phyloP scores from a whole-genome alignment of 2,797 vertebrate genomes.

The Mormyrus proboscirostris region DNA sequence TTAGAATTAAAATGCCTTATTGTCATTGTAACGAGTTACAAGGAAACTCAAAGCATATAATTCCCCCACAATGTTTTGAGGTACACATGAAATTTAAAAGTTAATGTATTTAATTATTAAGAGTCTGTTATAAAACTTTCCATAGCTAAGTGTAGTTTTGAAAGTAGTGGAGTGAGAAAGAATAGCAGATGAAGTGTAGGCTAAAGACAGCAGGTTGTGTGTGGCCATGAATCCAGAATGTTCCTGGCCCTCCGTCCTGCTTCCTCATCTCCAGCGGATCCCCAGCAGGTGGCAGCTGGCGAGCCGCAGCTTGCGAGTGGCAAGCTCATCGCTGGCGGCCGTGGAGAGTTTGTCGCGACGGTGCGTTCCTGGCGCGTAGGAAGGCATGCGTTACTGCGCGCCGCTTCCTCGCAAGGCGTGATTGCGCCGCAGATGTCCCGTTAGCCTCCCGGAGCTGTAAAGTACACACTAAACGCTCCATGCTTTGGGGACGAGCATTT shows the following conservation, averaged over 20 bases:
- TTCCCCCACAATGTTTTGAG: neutral
- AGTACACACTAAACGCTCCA: neutral
- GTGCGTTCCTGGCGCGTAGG: slow-evolving; percentile 50
- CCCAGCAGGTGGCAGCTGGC: slow-evolving; percentile 61
- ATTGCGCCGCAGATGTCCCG: neutral
- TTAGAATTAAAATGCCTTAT: neutral
- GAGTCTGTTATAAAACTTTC: neutral
- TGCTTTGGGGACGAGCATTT: neutral
- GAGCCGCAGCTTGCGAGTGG: slow-evolving; percentile 58
- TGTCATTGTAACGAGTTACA: neutral
- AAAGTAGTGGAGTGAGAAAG: neutral
- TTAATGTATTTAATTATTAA: neutral
- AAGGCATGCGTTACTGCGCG: neutral
- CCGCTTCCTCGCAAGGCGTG: neutral
- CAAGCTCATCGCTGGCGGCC: slow-evolving; percentile 53
- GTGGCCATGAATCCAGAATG: neutral
- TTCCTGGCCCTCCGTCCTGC: neutral
- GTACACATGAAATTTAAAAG: neutral
- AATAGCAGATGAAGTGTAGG: neutral
- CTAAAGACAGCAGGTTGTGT: neutral
- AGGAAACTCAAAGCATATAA: neutral
- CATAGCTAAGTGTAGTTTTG: neutral
- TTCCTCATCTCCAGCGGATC: slow-evolving; percentile 57
- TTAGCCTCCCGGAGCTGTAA: neutral
- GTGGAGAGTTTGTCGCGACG: slow-evolving; percentile 32